Evolutionary conservation across 2,113 vertebrate genomes (phyloP), one percentile per base, ranked within the genome.

Genomic region (Eurystomus gularis): DNA sequence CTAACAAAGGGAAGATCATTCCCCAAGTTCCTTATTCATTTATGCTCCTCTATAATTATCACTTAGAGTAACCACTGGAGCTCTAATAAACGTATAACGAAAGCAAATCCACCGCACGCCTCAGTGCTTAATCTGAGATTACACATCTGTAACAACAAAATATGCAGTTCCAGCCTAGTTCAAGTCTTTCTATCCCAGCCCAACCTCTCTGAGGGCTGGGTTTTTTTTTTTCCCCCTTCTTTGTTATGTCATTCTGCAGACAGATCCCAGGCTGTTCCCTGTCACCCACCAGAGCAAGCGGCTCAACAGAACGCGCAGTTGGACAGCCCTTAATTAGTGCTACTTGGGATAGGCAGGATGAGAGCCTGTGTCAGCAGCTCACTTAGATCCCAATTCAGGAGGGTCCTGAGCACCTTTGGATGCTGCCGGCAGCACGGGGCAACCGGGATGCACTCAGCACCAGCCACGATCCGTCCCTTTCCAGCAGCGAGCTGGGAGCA

Each of bases 301-400:
- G 96, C 98, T 98, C 98, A 98, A 97, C 97, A 98, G 98, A 98
- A 97, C 98, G 98, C 99, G 93, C 99, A 97, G 98, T 99, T 98
- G 99, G 99, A 99, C 98, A 98, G 98, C 98, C 98, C 98, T 98
- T 99, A 99, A 99, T 99, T 99, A 99, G 99, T 92, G 98, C 98
- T 98, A 98, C 98, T 99, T 97, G 98, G 98, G 98, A 98, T 98
- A 98, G 99, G 97, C 98, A 98, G 98, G 98, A 98, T 90, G 98
- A 96, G 97, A 97, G 98, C 97, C 98, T 96, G 98, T 99, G 99
- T 98, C 98, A 99, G 98, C 98, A 98, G 98, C 98, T 98, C 97
- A 96, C 98, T 98, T 95, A 97, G 20, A 68, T 4, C 83, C 91
- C 73, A 4, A n/a, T 13, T 18, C 79, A 2, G 68, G 2, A 44